Evolutionary conservation across 1,140 invertebrate genomes (phyloP).

Genomic region (Dendroctonus valens): DNA sequence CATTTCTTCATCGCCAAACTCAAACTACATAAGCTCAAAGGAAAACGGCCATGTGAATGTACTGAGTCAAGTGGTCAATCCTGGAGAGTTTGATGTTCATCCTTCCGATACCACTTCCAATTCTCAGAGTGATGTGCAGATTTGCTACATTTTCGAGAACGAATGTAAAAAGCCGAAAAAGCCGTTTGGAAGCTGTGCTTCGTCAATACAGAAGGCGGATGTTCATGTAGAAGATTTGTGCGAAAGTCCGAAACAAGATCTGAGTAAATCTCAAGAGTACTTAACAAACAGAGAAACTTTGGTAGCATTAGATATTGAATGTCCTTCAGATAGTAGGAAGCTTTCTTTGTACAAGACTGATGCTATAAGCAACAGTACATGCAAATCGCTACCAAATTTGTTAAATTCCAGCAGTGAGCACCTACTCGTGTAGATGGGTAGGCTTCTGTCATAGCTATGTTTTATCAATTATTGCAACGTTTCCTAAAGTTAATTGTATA

Average conservation of each 20-base stretch:
- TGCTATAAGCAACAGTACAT: constrained; percentile 37
- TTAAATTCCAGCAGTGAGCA: constrained; percentile 63
- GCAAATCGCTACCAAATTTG: constrained; percentile 62
- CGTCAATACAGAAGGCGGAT: constrained; percentile 42
- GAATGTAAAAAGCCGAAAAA: constrained; percentile 35
- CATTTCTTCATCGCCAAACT: constrained; percentile 56
- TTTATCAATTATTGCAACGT: constrained; percentile 27
- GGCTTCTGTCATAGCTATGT: constrained; percentile 18
- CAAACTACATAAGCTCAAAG: constrained; percentile 28
- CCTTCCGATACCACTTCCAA: constrained; percentile 42
- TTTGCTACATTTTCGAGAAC: constrained; percentile 43
- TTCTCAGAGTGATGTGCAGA: constrained; percentile 39
- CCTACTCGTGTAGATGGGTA: constrained; percentile 51
- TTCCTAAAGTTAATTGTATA: constrained; percentile 11
- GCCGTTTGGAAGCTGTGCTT: constrained; percentile 35
- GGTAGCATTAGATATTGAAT: constrained; percentile 55
- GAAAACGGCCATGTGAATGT: constrained; percentile 39
- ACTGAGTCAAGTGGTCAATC: constrained; percentile 56
- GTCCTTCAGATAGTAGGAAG: constrained; percentile 38
- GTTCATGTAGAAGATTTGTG: constrained; percentile 43
- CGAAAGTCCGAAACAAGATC: constrained; percentile 34
- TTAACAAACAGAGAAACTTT: constrained; percentile 45
- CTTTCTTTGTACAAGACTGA: constrained; percentile 42
- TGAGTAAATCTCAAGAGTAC: constrained; percentile 43
- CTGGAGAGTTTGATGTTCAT: constrained; percentile 59